A percentile compares a stretch with the other conserved stretches of the same genome.
phyloP scores from a whole-genome alignment of 2,113 vertebrate genomes.

The Crocuta crocuta region DNA sequence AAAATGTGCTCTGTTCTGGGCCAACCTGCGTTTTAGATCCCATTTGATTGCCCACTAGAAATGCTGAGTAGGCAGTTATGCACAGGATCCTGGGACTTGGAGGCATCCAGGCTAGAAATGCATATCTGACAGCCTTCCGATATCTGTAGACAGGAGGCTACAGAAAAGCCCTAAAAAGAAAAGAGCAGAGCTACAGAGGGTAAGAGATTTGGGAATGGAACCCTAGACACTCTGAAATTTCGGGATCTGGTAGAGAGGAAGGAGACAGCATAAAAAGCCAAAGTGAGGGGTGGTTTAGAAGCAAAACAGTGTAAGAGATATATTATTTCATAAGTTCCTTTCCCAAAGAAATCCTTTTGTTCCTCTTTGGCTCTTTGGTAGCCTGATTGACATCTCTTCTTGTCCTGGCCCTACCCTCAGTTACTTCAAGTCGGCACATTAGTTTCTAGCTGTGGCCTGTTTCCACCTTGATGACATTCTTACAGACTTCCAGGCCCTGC shows the following conservation, averaged over 20 bases:
- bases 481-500: neutral
- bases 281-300: neutral
- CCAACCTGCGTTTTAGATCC: neutral
- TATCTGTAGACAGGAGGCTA: neutral
- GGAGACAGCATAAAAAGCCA: neutral
- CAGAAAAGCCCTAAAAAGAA: neutral
- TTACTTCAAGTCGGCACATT: neutral
- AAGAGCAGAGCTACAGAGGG: neutral
- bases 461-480: neutral
- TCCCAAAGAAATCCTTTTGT: neutral
- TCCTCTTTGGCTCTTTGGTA: no score
- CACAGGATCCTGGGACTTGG: rapidly evolving
- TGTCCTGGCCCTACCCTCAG: rapidly evolving
- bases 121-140: neutral
- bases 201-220: neutral
- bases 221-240: rapidly evolving
- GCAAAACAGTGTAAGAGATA: neutral
- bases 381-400: rapidly evolving
- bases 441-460: neutral
- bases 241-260: rapidly evolving
- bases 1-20: neutral
- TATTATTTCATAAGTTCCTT: neutral
- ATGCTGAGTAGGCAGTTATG: no score
- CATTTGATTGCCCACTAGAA: neutral
- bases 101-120: neutral